These are phyloP conservation scores for Bagarius yarrelli DNA, from an alignment of 2,113 vertebrate species.

Conservation along the genomic window DNA sequence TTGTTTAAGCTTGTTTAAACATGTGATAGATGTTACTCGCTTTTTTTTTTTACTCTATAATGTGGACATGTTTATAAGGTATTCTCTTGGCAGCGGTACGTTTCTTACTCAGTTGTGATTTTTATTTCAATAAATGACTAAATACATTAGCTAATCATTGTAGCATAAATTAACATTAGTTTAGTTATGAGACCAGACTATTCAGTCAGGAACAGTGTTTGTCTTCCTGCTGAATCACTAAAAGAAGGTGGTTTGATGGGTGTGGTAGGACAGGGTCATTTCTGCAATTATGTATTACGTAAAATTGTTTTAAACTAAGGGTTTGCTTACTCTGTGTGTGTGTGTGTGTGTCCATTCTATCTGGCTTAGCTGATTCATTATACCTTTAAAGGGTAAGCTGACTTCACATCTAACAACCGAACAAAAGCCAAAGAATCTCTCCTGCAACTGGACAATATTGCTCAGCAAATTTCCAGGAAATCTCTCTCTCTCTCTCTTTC, in stretches of 20 bases:
- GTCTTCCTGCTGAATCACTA: constrained; percentile 28
- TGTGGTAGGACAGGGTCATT: constrained; percentile 3
- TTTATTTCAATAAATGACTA: background rate
- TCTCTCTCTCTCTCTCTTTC: background rate
- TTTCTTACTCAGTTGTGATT: background rate
- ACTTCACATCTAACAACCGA: constrained; percentile 46
- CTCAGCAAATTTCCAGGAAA: constrained; percentile 12
- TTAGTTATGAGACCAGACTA: background rate
- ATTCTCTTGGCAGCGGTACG: background rate
- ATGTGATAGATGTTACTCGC: background rate
- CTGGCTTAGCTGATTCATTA: constrained; percentile 44
- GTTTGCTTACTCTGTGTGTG: constrained; percentile 20
- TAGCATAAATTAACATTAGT: background rate
- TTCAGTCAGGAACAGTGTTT: constrained; percentile 12
- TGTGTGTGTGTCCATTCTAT: constrained; percentile 10
- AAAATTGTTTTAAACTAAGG: background rate
- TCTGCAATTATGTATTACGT: constrained; percentile 26
- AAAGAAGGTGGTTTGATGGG: background rate
- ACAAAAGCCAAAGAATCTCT: constrained; percentile 54
- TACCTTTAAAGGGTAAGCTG: constrained; percentile 65
- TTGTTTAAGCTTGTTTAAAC: background rate
- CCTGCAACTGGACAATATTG: constrained; percentile 47
- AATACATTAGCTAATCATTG: background rate
- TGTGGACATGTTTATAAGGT: constrained; percentile 14
- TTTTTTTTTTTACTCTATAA: constrained; percentile 38